Base-by-base conservation (phyloP, 2,888 invertebrate species). In the Carterocephalus palaemon region DNA sequence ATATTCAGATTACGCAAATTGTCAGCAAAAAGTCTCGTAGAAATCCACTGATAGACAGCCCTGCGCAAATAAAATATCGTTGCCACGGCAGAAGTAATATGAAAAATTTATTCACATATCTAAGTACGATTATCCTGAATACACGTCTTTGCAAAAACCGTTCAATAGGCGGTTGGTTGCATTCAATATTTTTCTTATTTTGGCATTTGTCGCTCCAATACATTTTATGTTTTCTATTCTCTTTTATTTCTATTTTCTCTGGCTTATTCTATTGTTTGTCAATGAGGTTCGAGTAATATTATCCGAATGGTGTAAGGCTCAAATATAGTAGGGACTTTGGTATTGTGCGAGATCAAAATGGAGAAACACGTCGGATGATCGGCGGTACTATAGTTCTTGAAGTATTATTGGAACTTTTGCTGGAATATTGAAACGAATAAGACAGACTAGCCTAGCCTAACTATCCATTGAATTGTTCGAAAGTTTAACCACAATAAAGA, bases 101-200 rank as follows among this genome's bases (percentile, higher is more conserved):
- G 51, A 53, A 48, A 48, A 53, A 51, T 46, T 47, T 53, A 53
- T 53, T 52, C 53, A 53, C 45, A 29, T 31, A 32, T 39, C 8
- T 20, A 22, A 22, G 31, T 10, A 10, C 40, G 40, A 40, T 40
- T 40, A 40, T 40, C 31, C 31, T 31, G 40, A 40, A 31, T 40
- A 40, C 28, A 38, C 40, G 40, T 22, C 15, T 39, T 23, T 23
- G n/a, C 17, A 23, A 31, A 39, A 40, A 40, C 40, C 40, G 22
- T 40, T 31, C 40, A 40, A 40, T 40, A 40, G 29, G 22, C 22
- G 29, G 40, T 40, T 40, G 40, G 40, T 31, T 29, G 20, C 22
- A 15, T 40, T 31, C 40, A 31, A 40, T 40, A 40, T 40, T 40
- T 20, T 40, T 40, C 40, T 40, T 40, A 40, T 31, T 40, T 23